phyloP scores from a whole-genome alignment of 2,113 vertebrate species.

The Gobio gobio region DNA sequence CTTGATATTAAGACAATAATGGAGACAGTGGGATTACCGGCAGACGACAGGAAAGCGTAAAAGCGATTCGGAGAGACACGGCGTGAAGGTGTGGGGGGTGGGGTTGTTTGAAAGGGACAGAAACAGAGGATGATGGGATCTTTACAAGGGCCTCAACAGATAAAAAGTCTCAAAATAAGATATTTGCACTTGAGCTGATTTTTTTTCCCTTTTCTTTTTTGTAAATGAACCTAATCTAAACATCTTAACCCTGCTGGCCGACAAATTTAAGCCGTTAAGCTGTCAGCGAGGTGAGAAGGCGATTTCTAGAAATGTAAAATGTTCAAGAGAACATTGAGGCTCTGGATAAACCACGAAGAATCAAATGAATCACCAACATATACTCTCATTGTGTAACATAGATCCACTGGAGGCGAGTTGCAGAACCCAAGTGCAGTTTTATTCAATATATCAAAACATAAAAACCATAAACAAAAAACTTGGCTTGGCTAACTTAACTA shows the following conservation, averaged over 20 bases:
- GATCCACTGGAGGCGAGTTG: no score
- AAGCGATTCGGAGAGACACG: conserved; percentile 84
- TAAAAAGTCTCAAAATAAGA: conserved; percentile 78
- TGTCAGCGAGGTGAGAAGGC: conserved; percentile 31
- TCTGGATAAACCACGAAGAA: neutral
- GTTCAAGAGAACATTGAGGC: conserved; percentile 11
- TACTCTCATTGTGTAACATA: no score
- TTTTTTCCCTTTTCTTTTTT: conserved; percentile 6
- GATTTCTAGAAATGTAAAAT: conserved; percentile 36
- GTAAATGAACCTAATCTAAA: conserved; percentile 72
- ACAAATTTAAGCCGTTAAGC: conserved; percentile 56
- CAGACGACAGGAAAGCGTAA: conserved; percentile 83
- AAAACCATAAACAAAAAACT: no score
- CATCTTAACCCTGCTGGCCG: conserved; percentile 75
- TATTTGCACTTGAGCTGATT: conserved; percentile 62
- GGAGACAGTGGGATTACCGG: conserved; percentile 88
- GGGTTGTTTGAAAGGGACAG: conserved; percentile 66
- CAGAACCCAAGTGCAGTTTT: no score
- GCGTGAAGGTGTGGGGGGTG: neutral
- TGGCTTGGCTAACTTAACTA: no score
- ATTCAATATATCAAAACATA: no score
- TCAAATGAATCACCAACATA: neutral
- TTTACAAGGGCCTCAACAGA: conserved; percentile 72
- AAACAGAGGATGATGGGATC: conserved; percentile 71
- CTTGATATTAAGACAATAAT: conserved; percentile 95